These are phyloP conservation scores for Pogonus chalceus DNA, from an alignment of 1,140 invertebrate genomes.

Conservation along the genomic window DNA sequence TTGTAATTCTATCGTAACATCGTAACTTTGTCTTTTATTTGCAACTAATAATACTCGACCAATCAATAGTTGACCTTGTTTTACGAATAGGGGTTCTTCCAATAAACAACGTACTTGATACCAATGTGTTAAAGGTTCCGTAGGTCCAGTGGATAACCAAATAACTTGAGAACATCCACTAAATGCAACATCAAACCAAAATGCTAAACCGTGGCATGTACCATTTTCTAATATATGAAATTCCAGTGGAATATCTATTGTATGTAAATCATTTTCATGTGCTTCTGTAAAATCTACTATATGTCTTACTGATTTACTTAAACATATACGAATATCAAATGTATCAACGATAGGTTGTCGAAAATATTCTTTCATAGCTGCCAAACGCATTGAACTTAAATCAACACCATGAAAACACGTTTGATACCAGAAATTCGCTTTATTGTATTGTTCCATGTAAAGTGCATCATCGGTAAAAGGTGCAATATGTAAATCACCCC, in stretches of 20 bases:
- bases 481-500: constrained; percentile 94
- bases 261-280: constrained; percentile 88
- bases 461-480: constrained; percentile 97
- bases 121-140: constrained; percentile 98
- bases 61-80: constrained; percentile 84
- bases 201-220: constrained; percentile 93
- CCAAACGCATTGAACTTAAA: constrained; percentile 77
- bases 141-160: constrained; percentile 97
- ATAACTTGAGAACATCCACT: constrained; percentile 81
- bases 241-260: constrained; percentile 91
- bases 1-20: constrained; percentile 92
- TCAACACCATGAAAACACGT: constrained; percentile 97
- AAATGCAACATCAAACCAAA: constrained; percentile 99
- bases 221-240: constrained; percentile 89
- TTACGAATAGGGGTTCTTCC: constrained; percentile 87
- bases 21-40: constrained; percentile 96
- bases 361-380: constrained; percentile 96
- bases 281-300: constrained; percentile 92
- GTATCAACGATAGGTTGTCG: constrained; percentile 98
- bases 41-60: constrained; percentile 82
- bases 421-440: constrained; percentile 98
- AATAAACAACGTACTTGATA: constrained; percentile 97
- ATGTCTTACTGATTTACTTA: constrained; percentile 89
- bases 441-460: constrained; percentile 97
- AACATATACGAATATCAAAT: constrained; percentile 95